A percentile compares a stretch with the other conserved stretches of the same genome.
phyloP scores from a whole-genome alignment of 2,113 vertebrate species.

The Procavia capensis region DNA sequence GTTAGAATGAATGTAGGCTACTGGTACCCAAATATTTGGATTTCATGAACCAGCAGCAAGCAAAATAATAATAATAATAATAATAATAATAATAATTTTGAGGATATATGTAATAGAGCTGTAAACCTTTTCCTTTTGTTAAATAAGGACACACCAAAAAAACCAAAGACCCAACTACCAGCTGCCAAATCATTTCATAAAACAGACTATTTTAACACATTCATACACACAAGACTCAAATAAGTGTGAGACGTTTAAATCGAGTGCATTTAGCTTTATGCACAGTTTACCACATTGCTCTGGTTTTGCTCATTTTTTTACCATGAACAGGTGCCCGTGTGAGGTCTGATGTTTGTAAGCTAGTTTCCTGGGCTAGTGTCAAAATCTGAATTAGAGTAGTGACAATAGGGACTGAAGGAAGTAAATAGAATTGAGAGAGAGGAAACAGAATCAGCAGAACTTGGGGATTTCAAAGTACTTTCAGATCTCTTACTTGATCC shows the following conservation, averaged over 20 bases:
- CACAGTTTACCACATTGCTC: background rate
- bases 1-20: slow-evolving; percentile 14
- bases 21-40: slow-evolving; percentile 19
- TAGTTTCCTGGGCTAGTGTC: background rate
- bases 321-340: background rate
- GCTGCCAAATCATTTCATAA: slow-evolving; percentile 34
- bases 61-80: background rate
- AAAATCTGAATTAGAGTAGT: background rate
- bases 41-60: slow-evolving; percentile 25
- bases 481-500: slow-evolving; percentile 12
- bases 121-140: slow-evolving; percentile 33
- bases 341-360: slow-evolving; percentile 17
- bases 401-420: background rate
- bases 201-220: slow-evolving; percentile 2
- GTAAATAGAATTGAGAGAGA: background rate
- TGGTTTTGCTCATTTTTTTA: slow-evolving; percentile 31
- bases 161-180: background rate
- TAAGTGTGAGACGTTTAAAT: slow-evolving; percentile 43
- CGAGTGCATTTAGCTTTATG: background rate
- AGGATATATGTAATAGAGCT: background rate
- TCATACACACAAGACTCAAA: background rate
- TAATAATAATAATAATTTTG: background rate
- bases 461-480: slow-evolving; percentile 15
- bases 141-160: slow-evolving; percentile 38
- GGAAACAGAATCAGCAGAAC: background rate